These are phyloP conservation scores for Octodon degus DNA, from an alignment of 2,113 vertebrate species.

Conservation along the genomic window DNA sequence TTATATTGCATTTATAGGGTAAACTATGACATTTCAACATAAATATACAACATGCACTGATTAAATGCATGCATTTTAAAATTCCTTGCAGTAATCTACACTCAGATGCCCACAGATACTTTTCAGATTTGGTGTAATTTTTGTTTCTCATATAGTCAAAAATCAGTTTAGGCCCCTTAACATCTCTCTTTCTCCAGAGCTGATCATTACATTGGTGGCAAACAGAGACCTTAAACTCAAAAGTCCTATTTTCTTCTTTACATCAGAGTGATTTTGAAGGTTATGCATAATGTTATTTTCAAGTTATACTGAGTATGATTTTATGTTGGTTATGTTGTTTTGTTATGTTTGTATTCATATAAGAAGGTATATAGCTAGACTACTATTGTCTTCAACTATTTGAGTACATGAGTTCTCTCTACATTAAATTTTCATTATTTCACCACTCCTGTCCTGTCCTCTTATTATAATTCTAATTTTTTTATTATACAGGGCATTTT, in stretches of 20 bases:
- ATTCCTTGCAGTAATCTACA: fast-evolving
- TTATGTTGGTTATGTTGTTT: not conserved
- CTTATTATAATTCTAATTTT: not conserved
- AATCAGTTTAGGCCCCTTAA: not conserved
- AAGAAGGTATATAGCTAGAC: not conserved
- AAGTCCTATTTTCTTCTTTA: not conserved
- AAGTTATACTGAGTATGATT: not conserved
- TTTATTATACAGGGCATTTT: not conserved
- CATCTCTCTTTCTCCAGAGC: not conserved
- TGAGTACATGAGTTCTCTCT: not conserved
- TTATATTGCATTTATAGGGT: not conserved
- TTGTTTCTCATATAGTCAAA: not conserved
- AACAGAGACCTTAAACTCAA: not conserved
- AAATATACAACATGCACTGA: not conserved
- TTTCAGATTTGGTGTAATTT: not conserved
- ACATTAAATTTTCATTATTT: not conserved
- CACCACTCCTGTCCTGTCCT: not conserved
- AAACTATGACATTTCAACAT: not conserved
- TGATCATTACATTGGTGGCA: not conserved
- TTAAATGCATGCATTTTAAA: not conserved
- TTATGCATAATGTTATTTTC: fast-evolving
- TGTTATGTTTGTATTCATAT: not conserved
- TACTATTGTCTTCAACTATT: not conserved
- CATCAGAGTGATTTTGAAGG: not conserved
- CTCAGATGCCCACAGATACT: not conserved